phyloP scores from a whole-genome alignment of 2,113 vertebrate species.

The Neogobius melanostomus region DNA sequence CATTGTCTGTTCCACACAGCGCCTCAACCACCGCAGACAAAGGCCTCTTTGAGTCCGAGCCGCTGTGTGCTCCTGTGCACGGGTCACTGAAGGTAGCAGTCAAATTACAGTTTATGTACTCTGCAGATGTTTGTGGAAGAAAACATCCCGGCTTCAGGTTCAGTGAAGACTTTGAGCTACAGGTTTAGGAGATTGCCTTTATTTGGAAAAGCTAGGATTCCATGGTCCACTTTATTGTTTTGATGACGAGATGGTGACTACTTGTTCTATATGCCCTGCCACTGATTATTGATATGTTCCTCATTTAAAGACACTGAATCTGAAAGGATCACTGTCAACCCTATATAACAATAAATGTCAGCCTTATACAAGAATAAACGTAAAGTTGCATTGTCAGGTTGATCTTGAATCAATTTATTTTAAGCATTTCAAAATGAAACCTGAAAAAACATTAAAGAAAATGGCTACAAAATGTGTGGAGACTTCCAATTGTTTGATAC shows the following conservation, averaged over 20 bases:
- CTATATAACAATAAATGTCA: not conserved
- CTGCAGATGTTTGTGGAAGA: slow-evolving; percentile 58
- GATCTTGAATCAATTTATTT: not conserved
- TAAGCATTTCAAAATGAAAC: not conserved
- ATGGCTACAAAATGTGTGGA: too few species aligned
- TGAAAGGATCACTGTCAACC: not conserved
- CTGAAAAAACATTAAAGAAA: not conserved
- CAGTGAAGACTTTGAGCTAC: slow-evolving; percentile 14
- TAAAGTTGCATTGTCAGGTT: not conserved
- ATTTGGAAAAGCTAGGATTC: not conserved
- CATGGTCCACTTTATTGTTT: slow-evolving; percentile 9
- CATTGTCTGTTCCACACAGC: slow-evolving; percentile 62
- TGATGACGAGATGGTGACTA: rapidly evolving
- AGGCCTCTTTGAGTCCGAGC: slow-evolving; percentile 61
- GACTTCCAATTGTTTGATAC: not conserved
- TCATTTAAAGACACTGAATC: not conserved
- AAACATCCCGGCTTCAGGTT: slow-evolving; percentile 42
- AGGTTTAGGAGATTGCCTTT: slow-evolving; percentile 19
- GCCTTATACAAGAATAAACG: too few species aligned
- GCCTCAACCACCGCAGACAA: slow-evolving; percentile 61
- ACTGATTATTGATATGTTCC: not conserved
- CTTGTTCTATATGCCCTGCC: not conserved
- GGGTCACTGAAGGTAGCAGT: slow-evolving; percentile 35
- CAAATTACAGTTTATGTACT: slow-evolving; percentile 56
- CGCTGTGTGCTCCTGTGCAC: not conserved